Base-by-base conservation (phyloP, 2,888 invertebrate species). In the Galeruca laticollis region DNA sequence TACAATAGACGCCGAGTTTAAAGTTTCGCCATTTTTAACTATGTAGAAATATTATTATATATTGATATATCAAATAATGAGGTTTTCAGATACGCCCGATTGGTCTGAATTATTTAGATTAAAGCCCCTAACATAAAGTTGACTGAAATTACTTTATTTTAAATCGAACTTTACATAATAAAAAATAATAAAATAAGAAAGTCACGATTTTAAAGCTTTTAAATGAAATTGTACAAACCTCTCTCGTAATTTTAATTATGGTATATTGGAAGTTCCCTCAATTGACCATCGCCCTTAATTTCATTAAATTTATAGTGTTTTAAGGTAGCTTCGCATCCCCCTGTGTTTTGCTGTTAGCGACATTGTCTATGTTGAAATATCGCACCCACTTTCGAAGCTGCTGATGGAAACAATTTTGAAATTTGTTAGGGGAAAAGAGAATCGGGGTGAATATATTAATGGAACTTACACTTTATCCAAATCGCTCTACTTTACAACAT, bases 341-440 rank as follows among this genome's bases (percentile, higher is more conserved):
- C 54, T 40, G 40, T n/a, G 59, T 59, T 59, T 51, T 51, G 59
- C 65, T 66, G 65, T 66, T 63, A 54, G 54, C 63, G 54, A 63
- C 63, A 54, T 63, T 66, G 65, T 66, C 68, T 68, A 61, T 62
- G 61, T 56, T 65, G 63, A 60, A 69, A 69, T 69, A 69, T 69
- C 54, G 65, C 64, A 60, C 69, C 69, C 60, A 59, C 60, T 69
- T 60, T 43, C 62, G 31, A 52, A 21, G 56, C 15, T 63, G 67
- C 54, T 68, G 68, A 64, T 63, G 64, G 64, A 73, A 73, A 71
- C 73, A 73, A 73, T 73, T 73, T 71, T 69, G 71, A 71, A 73
- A 73, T 73, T 71, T 73, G 71, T 71, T 51, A 59, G 60, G 60
- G 69, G 71, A 64, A 52, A 60, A 47, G 47, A 40, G 52, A 51